Evolutionary conservation across 2,888 invertebrate genomes (phyloP).

Genomic region (Neoascia interrupta): DNA sequence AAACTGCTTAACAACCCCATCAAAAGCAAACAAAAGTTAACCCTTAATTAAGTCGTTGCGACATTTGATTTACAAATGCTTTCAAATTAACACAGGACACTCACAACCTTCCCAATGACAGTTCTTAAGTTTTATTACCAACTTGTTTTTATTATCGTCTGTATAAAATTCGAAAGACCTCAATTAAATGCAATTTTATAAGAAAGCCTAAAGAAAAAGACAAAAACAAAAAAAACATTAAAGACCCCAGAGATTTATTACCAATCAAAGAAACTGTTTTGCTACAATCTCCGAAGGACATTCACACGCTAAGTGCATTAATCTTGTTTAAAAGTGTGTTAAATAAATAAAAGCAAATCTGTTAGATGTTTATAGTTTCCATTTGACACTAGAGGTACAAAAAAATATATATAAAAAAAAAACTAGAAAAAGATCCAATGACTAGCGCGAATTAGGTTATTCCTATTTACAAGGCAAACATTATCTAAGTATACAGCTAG

Average conservation of each 20-base stretch:
- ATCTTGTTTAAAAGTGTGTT: constrained; percentile 48
- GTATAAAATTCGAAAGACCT: constrained; percentile 23
- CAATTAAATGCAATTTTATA: constrained; percentile 45
- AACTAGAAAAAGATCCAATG: constrained; percentile 45
- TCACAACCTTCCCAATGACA: constrained; percentile 6
- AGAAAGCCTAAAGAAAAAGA: no score
- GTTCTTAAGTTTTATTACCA: constrained; percentile 4
- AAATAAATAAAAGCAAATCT: constrained; percentile 49
- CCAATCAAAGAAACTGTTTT: constrained; percentile 27
- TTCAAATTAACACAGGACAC: not conserved
- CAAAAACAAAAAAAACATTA: no score
- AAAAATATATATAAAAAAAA: constrained; percentile 13
- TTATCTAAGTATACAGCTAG: constrained; percentile 1
- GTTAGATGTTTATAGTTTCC: constrained; percentile 22
- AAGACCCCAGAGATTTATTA: constrained; percentile 60
- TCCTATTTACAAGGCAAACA: constrained; percentile 54
- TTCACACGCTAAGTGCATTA: constrained; percentile 42
- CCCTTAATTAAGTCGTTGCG: constrained; percentile 6
- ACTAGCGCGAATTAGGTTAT: constrained; percentile 63
- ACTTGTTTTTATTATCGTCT: constrained; percentile 3
- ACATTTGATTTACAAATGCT: constrained; percentile 14
- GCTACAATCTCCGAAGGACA: constrained; percentile 47
- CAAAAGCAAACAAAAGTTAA: not conserved
- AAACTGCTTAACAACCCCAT: no score
- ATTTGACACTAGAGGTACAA: constrained; percentile 26